Base-by-base conservation (phyloP, 2,797 vertebrate species). In the Geotrypetes seraphini region DNA sequence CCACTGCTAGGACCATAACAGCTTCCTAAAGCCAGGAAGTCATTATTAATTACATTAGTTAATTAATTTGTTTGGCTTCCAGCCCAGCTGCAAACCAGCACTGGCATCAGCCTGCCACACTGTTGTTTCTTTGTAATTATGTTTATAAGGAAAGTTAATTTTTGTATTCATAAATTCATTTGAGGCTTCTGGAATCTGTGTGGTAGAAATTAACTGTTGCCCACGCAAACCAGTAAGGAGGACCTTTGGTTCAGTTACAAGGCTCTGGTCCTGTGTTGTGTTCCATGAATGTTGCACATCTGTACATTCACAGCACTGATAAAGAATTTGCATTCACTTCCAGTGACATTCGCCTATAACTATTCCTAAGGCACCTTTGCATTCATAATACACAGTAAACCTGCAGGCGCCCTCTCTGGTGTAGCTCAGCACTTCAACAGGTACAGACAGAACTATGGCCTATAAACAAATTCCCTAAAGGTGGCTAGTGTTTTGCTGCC, bases 101-200 rank as follows among this genome's bases (percentile, higher is more conserved):
- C 52, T 60, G 63, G 39, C 44, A 57, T 51, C 48, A 65, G 64
- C 45, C 64, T 64, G 63, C 50, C n/a, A 51, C 63, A 65, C 66
- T 69, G 60, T 66, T 70, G 64, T 70, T 58, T 65, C 58, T 57
- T 52, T 66, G 66, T 72, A 75, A 74, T 75, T 74, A 69, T 74
- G 61, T 74, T 74, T 75, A 79, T 73, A 69, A 49, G 64, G 64
- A 70, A 74, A 77, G 72, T 69, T 75, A 73, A 77, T 77, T 77
- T 74, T 78, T 77, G 70, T 73, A 73, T 74, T 74, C 66, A 70
- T 73, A 77, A 77, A 80, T 73, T 78, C 77, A 74, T 73, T 69
- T 71, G 70, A 66, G 57, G 61, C 57, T 71, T 70, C 71, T 71
- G 70, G 60, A 75, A 77, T 57, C 70, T 58, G 69, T 73, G 71